Evolutionary conservation across 1,140 invertebrate species (phyloP).

Genomic region (Plodia interpunctella): DNA sequence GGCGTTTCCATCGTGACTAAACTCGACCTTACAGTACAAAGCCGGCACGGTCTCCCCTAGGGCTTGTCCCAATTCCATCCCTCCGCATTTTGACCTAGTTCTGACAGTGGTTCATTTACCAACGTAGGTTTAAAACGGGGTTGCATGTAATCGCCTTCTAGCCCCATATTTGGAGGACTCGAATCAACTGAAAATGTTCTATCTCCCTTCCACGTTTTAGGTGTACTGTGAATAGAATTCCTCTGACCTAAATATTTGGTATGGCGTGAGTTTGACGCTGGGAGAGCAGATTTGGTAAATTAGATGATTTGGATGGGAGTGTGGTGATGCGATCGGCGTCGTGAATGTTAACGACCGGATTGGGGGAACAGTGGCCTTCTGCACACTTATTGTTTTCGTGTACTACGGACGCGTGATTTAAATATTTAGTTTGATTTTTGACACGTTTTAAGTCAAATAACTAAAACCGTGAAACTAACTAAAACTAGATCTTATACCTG

Average conservation of each 20-base stretch:
- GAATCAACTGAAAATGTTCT: conserved; percentile 17
- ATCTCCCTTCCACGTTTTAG: conserved; percentile 14
- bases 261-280: background rate
- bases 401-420: background rate
- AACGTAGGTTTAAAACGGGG: conserved; percentile 66
- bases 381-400: background rate
- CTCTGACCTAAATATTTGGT: conserved; percentile 3
- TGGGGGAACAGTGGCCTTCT: conserved; percentile 1
- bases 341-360: conserved; percentile 5
- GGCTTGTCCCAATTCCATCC: conserved; percentile 66
- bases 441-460: too few relatives aligned
- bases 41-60: conserved; percentile 40
- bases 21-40: conserved; percentile 18
- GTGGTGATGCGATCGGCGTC: background rate
- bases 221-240: conserved; percentile 13
- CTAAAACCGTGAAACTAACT: too few relatives aligned
- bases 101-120: conserved; percentile 60
- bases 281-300: conserved; percentile 2
- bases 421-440: background rate
- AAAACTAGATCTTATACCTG: too few relatives aligned
- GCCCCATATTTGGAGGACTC: conserved; percentile 26
- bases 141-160: conserved; percentile 59
- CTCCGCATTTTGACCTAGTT: conserved; percentile 69
- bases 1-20: conserved; percentile 11
- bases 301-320: background rate